Percentiles rank a stretch among this genome's conserved stretches.
Conservation (phyloP, 2,888 invertebrate genomes). For the Amiota minor region DNA sequence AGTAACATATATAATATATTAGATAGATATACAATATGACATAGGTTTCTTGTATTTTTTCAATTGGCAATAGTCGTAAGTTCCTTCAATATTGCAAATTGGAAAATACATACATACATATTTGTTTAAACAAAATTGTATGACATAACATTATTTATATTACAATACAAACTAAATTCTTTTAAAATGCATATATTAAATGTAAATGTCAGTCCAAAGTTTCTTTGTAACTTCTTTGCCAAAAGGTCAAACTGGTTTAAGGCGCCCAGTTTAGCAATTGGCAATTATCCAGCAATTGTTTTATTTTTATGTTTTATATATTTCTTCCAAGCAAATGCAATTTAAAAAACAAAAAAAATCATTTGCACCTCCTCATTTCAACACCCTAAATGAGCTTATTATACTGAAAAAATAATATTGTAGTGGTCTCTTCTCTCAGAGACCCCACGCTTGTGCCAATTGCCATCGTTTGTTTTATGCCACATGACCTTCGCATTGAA, state of each 20-base stretch:
- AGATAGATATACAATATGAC: too few relatives aligned
- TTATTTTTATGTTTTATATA: not conserved
- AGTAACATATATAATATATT: not conserved
- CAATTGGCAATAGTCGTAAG: too few relatives aligned
- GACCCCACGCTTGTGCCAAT: not conserved
- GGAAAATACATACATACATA: too few relatives aligned
- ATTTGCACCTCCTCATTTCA: not conserved
- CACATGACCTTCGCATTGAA: conserved; percentile 31
- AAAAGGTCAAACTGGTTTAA: conserved; percentile 6
- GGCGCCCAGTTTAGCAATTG: not conserved
- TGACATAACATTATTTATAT: too few relatives aligned
- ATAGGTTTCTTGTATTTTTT: too few relatives aligned
- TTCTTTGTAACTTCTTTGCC: too few relatives aligned
- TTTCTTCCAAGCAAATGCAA: too few relatives aligned
- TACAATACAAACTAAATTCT: not conserved
- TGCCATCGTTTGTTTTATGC: not conserved
- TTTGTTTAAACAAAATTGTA: too few relatives aligned
- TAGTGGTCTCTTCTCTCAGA: not conserved
- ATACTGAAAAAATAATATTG: not conserved
- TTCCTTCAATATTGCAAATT: too few relatives aligned
- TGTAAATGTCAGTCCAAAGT: too few relatives aligned
- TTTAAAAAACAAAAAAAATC: not conserved
- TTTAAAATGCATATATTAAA: not conserved
- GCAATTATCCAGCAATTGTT: conserved; percentile 14
- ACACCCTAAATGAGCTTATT: too few relatives aligned